Evolutionary conservation across 2,888 invertebrate genomes (phyloP).

Genomic region (Lepetodrilus schrolli): DNA sequence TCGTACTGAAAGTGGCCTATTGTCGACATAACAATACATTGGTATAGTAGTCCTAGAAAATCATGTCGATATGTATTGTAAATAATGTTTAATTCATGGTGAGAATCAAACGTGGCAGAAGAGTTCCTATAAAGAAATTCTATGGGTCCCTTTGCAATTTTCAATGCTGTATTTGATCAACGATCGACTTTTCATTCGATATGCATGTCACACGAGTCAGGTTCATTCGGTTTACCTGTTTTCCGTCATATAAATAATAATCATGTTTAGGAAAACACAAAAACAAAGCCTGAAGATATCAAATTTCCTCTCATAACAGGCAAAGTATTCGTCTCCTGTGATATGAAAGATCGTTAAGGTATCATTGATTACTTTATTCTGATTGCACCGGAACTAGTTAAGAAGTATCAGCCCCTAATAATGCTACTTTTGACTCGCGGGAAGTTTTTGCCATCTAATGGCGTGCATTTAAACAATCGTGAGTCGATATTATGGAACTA

Average conservation of each 20-base stretch:
- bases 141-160: conserved; percentile 16
- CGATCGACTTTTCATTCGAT: conserved; percentile 9
- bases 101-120: neutral
- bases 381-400: no score
- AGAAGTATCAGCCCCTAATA: no score
- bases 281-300: neutral
- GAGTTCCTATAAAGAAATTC: neutral
- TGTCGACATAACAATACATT: neutral
- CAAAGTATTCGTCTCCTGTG: no score
- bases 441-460: no score
- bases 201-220: neutral
- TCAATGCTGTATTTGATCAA: conserved; percentile 9
- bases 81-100: conserved; percentile 26
- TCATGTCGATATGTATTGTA: conserved; percentile 22
- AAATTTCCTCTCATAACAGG: neutral
- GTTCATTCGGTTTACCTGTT: conserved; percentile 4
- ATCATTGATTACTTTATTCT: no score
- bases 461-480: no score
- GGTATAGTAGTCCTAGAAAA: neutral
- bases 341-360: no score
- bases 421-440: no score
- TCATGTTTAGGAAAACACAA: no score
- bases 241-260: no score
- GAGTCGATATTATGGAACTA: no score
- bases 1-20: conserved; percentile 7